Evolutionary conservation across 2,888 invertebrate genomes (phyloP), one percentile per base, ranked within the genome.

Genomic region (Rhorus exstirpatorius): DNA sequence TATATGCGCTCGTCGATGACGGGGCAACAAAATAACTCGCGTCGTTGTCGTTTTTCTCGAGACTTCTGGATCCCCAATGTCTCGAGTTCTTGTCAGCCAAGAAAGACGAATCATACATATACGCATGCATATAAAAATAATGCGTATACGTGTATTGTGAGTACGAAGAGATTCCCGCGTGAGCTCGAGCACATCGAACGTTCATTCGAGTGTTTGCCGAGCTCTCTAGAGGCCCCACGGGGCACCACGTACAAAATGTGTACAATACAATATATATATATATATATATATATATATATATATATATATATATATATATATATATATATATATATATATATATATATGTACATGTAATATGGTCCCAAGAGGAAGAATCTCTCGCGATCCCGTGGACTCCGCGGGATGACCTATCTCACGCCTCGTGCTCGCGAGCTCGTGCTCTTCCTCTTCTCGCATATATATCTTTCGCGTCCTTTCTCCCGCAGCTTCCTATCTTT

Each of bases 391-490:
- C 82, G 78, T 72, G 72, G 76, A 51, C 80, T 75, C 75, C 80
- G 86, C 76, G 70, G 71, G 86, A 87, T 90, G 90, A 90, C 89
- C 91, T 91, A 91, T 91, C 92, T 91, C 91, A 91, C 91, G 92
- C 88, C 83, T 87, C 79, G 81, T 77, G 78, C 71, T 70, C 41
- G 83, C 82, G 61, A 83, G 79, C 65, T 71, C 81, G 35, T 38
- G n/a, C 51, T 60, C 81, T 71, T 84, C 81, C 75, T 72, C 75
- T 35, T 46, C 79, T 49, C 61, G 44, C 72, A 31, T n/a, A n/a
- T n/a, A 6, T 6, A 63, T 46, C 38, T 26, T 53, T 77, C 24
- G 14, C 53, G 12, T 72, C 63, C n/a, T n/a, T n/a, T 46, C 31
- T 71, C 35, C 75, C 79, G 67, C 75, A 49, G 44, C 71, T 79